Evolutionary conservation across 2,113 vertebrate species (phyloP).

Genomic region (Phalacrocorax carbo): DNA sequence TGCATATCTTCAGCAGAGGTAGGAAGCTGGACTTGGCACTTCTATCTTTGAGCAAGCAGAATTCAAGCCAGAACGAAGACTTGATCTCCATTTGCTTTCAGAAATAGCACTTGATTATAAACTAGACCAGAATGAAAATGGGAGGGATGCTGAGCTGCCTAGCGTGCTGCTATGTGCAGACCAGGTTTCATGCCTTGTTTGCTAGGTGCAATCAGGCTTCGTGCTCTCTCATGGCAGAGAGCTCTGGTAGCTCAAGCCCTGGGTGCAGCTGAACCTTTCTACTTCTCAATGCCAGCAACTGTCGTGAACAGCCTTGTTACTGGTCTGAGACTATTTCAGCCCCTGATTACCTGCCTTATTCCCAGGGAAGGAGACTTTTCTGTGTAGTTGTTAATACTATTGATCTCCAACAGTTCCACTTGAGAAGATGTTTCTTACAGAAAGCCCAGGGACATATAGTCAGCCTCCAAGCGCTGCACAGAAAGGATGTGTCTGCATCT

Average conservation of each 20-base stretch:
- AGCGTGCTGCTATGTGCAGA: not conserved
- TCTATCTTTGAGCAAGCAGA: conserved; percentile 4
- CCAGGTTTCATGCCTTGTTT: not conserved
- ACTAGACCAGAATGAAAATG: not conserved
- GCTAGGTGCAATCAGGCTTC: not conserved
- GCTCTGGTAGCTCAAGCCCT: not conserved
- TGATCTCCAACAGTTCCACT: not conserved
- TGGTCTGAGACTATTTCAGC: not conserved
- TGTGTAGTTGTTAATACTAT: not conserved
- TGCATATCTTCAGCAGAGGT: not conserved
- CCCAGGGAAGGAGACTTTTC: not conserved
- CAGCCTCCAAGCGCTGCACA: not conserved
- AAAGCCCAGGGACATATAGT: not conserved
- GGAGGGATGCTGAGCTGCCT: not conserved
- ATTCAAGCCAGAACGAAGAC: not conserved
- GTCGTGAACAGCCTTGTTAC: not conserved
- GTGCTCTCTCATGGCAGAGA: not conserved
- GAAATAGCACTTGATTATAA: not conserved
- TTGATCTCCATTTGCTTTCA: not conserved
- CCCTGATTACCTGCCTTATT: not conserved
- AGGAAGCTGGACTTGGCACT: conserved; percentile 12
- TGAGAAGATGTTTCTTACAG: not conserved
- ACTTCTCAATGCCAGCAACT: not conserved
- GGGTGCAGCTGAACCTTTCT: not conserved
- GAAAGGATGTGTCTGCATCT: not conserved